These are phyloP conservation scores for Mastigias papua DNA, from an alignment of 30 jellyfish, hydroid and myxozoan species.

Conservation along the genomic window DNA sequence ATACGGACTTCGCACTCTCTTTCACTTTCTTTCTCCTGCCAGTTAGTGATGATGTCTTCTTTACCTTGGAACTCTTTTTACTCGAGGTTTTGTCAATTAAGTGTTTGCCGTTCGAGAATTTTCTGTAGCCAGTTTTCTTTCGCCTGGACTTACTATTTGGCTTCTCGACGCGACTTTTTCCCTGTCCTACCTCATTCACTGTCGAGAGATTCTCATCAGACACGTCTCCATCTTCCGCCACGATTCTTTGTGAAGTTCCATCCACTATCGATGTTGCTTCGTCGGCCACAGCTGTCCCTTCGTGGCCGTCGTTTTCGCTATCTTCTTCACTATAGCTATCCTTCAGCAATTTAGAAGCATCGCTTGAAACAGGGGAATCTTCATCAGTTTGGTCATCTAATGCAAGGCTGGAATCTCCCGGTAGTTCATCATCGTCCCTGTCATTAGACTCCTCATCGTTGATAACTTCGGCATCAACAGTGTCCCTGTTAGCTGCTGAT, in stretches of 20 bases:
- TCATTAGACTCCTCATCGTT: constrained; percentile 26
- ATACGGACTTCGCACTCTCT: constrained; percentile 19
- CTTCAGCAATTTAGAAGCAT: not conserved
- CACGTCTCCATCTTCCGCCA: not conserved
- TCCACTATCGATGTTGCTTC: constrained; percentile 14
- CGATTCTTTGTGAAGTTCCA: not conserved
- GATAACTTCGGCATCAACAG: constrained; percentile 63
- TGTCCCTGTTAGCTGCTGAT: constrained; percentile 30
- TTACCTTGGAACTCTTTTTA: not conserved
- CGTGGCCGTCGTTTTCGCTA: not conserved
- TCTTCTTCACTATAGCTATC: constrained; percentile 2
- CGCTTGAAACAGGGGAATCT: constrained; percentile 12
- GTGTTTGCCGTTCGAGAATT: not conserved
- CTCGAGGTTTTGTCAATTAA: too few species aligned
- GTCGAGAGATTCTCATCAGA: constrained; percentile 14
- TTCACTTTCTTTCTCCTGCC: not conserved
- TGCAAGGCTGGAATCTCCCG: constrained; percentile 8
- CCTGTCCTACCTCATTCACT: constrained; percentile 47
- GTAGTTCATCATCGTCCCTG: constrained; percentile 3
- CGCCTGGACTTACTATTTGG: constrained; percentile 4
- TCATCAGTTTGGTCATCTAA: not conserved
- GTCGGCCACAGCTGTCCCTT: not conserved
- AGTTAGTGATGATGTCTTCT: not conserved
- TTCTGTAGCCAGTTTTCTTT: not conserved
- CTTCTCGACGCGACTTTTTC: constrained; percentile 48